A percentile compares a stretch with the other conserved stretches of the same genome.
Conservation (phyloP, 37 sponge, comb jelly and placozoan species). For the Axinella damicornis region DNA sequence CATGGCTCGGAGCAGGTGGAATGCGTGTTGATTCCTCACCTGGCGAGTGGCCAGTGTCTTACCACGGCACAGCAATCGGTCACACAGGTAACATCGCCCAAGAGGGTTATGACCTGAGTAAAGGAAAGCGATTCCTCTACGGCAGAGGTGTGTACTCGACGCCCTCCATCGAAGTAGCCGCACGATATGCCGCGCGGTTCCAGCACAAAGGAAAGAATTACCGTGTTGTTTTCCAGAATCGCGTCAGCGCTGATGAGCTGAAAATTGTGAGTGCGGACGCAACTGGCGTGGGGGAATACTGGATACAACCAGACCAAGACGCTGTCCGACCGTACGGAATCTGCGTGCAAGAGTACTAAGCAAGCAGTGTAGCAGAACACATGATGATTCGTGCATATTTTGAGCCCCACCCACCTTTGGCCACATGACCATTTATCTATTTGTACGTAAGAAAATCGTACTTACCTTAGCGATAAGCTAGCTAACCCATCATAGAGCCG, state of each 20-base stretch:
- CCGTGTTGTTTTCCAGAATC: conserved; percentile 45
- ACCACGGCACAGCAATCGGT: conserved; percentile 47
- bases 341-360: conserved; percentile 4
- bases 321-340: conserved; percentile 27
- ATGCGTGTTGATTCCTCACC: not conserved
- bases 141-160: conserved; percentile 51
- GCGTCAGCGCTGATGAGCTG: conserved; percentile 27
- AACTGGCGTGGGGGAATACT: conserved; percentile 39
- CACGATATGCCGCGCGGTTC: conserved; percentile 15
- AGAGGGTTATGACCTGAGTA: conserved; percentile 33
- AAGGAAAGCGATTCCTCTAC: conserved; percentile 19
- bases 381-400: too few relatives aligned
- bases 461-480: too few relatives aligned
- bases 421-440: too few relatives aligned
- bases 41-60: conserved; percentile 61
- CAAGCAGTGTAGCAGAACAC: too few relatives aligned
- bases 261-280: conserved; percentile 2
- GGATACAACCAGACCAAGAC: conserved; percentile 8
- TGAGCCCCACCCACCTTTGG: too few relatives aligned
- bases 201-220: conserved; percentile 27
- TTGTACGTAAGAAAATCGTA: too few relatives aligned
- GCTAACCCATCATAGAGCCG: too few relatives aligned
- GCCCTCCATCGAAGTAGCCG: conserved; percentile 41
- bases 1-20: conserved; percentile 24
- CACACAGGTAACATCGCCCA: conserved; percentile 17